Conservation (phyloP, 2,797 vertebrate genomes). For the Cyclura pinguis region DNA sequence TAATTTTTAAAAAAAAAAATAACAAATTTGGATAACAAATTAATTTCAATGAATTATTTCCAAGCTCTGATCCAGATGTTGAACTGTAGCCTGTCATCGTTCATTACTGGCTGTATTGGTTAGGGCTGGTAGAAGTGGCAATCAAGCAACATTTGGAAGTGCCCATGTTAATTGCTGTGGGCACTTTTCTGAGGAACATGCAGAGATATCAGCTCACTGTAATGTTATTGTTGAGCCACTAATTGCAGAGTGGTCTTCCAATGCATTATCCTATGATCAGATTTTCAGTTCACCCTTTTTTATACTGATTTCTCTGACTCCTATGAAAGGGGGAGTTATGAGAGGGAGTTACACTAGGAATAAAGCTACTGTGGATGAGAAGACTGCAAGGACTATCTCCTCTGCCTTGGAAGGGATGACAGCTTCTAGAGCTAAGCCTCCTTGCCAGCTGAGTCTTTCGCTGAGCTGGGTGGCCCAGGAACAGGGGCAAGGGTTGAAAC, state of each 20-base stretch:
- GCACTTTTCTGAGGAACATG: too few relatives aligned
- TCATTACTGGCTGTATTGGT: neutral
- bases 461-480: neutral
- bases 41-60: too few relatives aligned
- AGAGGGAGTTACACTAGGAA: neutral
- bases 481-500: neutral
- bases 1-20: too few relatives aligned
- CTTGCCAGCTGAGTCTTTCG: neutral
- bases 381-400: neutral
- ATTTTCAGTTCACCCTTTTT: neutral
- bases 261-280: too few relatives aligned
- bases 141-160: neutral
- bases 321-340: too few relatives aligned
- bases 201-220: neutral
- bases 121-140: neutral
- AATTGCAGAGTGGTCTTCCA: neutral
- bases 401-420: neutral
- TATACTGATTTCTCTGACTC: neutral
- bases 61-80: neutral
- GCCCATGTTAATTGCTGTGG: neutral
- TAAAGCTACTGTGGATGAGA: neutral
- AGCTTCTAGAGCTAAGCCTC: neutral
- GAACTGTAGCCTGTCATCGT: neutral
- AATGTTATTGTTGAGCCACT: neutral
- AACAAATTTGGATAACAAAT: too few relatives aligned